Base-by-base conservation (phyloP, 1,140 invertebrate genomes). In the Pantala flavescens region DNA sequence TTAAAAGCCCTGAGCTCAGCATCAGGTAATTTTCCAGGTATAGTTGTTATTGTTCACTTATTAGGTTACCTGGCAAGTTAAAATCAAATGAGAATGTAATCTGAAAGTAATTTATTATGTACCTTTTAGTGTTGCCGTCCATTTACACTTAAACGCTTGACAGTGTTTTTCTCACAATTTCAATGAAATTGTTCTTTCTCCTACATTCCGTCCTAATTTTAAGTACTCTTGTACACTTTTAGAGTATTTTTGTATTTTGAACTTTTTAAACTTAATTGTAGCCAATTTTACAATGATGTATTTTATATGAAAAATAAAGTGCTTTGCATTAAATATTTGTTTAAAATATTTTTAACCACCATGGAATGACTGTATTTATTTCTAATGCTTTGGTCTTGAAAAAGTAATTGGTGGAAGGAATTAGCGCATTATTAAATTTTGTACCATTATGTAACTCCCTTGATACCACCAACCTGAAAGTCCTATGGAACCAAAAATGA, bases 231-330 rank as follows among this genome's bases (percentile, higher is more conserved):
- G 14, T 63, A 63, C 49, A 63, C 16, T 63, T 16, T 63, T 63
- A 21, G 49, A 63, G 49, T 63, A 63, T 63, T 63, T 63, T 63
- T 63, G 49, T 63, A 63, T 63, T 63, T 63, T 63, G 28, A 63
- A 63, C 49, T 63, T 63, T 63, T 63, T 19, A 63, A 63, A 63
- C 12, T 16, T 7, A 63, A 63, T 63, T 63, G 49, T 63, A 63
- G 49, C 49, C 49, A 14, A 63, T 63, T 63, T 63, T 63, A 63
- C 49, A 63, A 63, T 63, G 49, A 63, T 21, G n/a, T 63, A 63
- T 63, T 63, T 63, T 63, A 63, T 63, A 63, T 63, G 49, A 63
- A 63, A 63, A 63, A 63, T 63, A 63, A 63, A 63, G 49, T 63
- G 49, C 49, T 63, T 63, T 63, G 49, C 49, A 63, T 63, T 19